Conservation (phyloP, 2,797 vertebrate species). For the Falco biarmicus region DNA sequence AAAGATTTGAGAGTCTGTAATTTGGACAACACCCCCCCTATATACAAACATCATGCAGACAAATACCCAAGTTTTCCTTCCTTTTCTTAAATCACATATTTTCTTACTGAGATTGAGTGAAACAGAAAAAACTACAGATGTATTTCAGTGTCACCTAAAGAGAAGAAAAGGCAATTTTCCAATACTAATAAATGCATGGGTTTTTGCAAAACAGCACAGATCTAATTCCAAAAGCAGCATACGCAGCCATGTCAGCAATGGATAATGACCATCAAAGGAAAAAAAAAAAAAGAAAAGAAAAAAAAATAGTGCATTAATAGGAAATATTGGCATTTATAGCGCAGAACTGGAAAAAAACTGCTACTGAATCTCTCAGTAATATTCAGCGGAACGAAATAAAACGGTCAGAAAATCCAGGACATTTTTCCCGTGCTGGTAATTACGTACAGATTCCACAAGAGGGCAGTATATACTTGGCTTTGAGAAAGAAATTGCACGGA, state of each 20-base stretch:
- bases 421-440: not conserved
- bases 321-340: not conserved
- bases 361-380: not conserved
- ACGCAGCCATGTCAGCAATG: not conserved
- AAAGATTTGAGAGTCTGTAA: not conserved
- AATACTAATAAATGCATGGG: not conserved
- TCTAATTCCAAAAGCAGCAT: not conserved
- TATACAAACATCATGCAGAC: not conserved
- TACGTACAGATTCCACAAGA: constrained; percentile 52
- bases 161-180: not conserved
- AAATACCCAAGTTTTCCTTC: not conserved
- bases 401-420: not conserved
- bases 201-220: not conserved
- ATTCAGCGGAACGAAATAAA: not conserved
- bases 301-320: not conserved
- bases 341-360: not conserved
- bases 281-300: not conserved
- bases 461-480: constrained; percentile 65
- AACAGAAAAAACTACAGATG: not conserved
- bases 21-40: not conserved
- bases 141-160: not conserved
- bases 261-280: not conserved
- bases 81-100: not conserved
- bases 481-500: not conserved
- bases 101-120: not conserved